Conservation (phyloP, 2,888 invertebrate species). For the Lissocephala sabroskyi region DNA sequence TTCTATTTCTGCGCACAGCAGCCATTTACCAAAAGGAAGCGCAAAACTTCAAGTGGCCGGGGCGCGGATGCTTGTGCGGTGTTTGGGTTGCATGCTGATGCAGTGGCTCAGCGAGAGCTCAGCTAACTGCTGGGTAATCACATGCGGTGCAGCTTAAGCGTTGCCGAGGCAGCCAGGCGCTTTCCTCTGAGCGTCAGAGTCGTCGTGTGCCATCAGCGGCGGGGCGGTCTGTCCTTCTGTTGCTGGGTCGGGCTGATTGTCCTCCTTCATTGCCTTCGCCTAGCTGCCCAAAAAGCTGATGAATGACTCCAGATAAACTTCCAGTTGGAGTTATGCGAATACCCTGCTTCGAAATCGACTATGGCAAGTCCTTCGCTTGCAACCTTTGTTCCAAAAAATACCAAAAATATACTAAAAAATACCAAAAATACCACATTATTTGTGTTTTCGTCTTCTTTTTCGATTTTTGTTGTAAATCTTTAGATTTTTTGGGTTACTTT, state of each 20-base stretch:
- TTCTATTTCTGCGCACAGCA: conserved; percentile 57
- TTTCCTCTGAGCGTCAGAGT: conserved; percentile 14
- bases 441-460: conserved; percentile 7
- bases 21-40: conserved; percentile 43
- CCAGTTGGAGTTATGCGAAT: no score
- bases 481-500: no score
- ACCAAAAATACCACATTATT: no score
- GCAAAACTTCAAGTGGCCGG: neutral
- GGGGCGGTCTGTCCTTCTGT: no score
- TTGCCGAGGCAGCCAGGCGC: conserved; percentile 36
- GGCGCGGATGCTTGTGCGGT: neutral
- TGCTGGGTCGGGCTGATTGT: no score
- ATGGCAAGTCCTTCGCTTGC: no score
- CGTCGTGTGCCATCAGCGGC: conserved; percentile 53
- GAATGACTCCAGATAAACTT: conserved; percentile 48
- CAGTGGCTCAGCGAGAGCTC: conserved; percentile 14
- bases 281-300: conserved; percentile 35
- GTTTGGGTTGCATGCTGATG: conserved; percentile 26
- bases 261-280: no score
- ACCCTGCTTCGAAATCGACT: no score
- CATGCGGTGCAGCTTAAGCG: conserved; percentile 56
- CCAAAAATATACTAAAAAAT: no score
- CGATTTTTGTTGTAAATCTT: conserved; percentile 5
- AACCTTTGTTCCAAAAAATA: no score
- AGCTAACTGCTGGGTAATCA: conserved; percentile 62